Percentiles rank a stretch among this genome's conserved stretches.
phyloP scores from a whole-genome alignment of 2,113 vertebrate species.

The Columba livia region DNA sequence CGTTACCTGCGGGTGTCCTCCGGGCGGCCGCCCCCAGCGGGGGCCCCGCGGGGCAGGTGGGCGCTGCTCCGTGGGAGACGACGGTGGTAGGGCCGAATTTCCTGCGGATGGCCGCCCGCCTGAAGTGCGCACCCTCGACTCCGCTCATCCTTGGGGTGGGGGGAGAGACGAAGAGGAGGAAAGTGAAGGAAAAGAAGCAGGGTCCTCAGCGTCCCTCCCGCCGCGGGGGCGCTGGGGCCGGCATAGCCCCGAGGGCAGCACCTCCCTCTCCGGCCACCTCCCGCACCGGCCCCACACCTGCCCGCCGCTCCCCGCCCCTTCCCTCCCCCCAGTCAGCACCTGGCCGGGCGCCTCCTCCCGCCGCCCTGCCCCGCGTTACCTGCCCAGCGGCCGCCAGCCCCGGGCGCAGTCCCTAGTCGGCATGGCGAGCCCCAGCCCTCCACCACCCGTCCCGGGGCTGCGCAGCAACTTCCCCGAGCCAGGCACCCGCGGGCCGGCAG shows the following conservation, averaged over 20 bases:
- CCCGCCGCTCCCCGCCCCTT: neutral
- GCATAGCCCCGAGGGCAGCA: neutral
- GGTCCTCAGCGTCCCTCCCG: neutral
- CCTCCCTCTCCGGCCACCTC: neutral
- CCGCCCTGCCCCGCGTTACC: neutral
- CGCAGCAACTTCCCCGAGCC: neutral
- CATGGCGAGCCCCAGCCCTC: neutral
- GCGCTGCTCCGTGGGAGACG: neutral
- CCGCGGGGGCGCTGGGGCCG: too few relatives aligned
- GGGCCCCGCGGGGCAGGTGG: neutral
- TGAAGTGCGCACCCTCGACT: neutral
- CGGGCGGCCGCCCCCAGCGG: neutral
- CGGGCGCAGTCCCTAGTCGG: neutral
- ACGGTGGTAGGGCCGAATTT: neutral
- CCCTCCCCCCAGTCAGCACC: neutral
- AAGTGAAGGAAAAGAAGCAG: neutral
- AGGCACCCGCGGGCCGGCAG: neutral
- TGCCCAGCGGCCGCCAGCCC: neutral
- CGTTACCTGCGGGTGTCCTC: neutral
- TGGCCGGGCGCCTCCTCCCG: neutral
- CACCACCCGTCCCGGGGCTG: neutral
- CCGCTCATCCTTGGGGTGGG: neutral
- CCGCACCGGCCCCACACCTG: neutral
- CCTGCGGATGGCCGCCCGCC: conserved; percentile 42
- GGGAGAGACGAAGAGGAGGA: neutral